Percentiles rank a stretch among this genome's conserved stretches.
These are phyloP conservation scores for Pontoporia blainvillei DNA, from an alignment of 2,113 vertebrate genomes.

Conservation along the genomic window DNA sequence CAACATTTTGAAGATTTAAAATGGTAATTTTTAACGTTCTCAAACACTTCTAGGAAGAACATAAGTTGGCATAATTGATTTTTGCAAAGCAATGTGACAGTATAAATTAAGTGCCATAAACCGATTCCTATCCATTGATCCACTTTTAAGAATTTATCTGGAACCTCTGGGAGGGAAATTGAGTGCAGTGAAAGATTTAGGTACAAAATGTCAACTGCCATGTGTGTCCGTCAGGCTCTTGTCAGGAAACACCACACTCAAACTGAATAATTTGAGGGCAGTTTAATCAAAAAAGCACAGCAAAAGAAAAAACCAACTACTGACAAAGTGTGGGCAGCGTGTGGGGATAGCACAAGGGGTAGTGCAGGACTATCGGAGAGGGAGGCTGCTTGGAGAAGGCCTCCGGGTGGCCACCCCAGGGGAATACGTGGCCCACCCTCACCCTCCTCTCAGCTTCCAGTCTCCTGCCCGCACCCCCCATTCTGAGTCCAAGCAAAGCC, in stretches of 20 bases:
- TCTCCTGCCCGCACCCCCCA: background rate
- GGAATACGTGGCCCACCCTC: no score
- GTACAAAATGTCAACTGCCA: background rate
- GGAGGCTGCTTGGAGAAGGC: background rate
- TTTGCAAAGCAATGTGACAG: background rate
- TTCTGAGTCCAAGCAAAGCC: background rate
- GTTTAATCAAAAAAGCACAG: background rate
- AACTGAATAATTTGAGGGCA: background rate
- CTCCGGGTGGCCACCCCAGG: background rate
- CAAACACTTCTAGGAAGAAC: background rate
- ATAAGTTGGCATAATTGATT: background rate
- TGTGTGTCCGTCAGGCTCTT: background rate
- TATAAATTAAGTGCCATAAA: background rate
- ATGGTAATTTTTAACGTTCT: background rate
- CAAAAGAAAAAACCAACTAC: background rate
- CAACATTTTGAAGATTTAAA: background rate
- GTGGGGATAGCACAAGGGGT: no score
- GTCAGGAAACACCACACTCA: background rate
- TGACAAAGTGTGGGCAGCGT: background rate
- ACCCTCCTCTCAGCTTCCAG: background rate
- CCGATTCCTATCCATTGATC: background rate
- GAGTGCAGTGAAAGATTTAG: background rate
- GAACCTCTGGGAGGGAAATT: background rate
- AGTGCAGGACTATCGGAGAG: background rate
- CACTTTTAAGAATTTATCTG: background rate